Base-by-base conservation (phyloP, 2,113 vertebrate species). In the Suncus etruscus region DNA sequence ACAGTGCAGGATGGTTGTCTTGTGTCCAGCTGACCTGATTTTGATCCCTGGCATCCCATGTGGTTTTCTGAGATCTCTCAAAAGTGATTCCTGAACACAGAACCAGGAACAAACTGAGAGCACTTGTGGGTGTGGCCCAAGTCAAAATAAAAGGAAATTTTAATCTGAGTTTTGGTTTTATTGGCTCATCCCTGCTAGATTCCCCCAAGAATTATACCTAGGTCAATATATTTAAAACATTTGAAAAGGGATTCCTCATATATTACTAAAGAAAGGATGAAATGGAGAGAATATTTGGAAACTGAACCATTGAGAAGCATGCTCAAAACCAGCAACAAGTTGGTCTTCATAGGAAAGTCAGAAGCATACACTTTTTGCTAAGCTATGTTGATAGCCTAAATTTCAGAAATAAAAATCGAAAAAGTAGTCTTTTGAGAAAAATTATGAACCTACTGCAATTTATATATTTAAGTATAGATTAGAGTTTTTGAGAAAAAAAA, bases 181-280 rank as follows among this genome's bases (percentile, higher is more conserved):
- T 78, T 78, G 12, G 47, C 8, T 77, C 11, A 80, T 70, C 20
- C 11, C 54, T 86, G 66, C 32, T 58, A 63, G 39, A 45, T 82
- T 86, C 29, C 16, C 25, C 39, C 69, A 45, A 3, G 32, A 74
- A 31, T 32, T 32, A 39, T 83, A 50, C 47, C 32, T 6, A 73
- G 75, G n/a, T 51, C 0, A 32, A 89, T 32, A 86, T 47, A 8
- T 86, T 83, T 91, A n/a, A 16, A 78, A 74, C n/a, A 69, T 86
- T 93, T 82, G 47, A 80, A 83, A 89, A 89, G 61, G n/a, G 18
- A 1, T 4, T 29, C 27, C 9, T 50, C 25, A 61, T 61, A 20
- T 16, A 78, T 32, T 48, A 24, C 48, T 86, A 20, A 51, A 63
- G 22, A 61, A 31, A 51, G 3, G 24, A 6, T 47, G 50, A 66